Percentiles rank a stretch among this genome's conserved stretches.
Evolutionary conservation across 2,888 invertebrate species (phyloP).

Genomic region (Sinhomidia bicolor): DNA sequence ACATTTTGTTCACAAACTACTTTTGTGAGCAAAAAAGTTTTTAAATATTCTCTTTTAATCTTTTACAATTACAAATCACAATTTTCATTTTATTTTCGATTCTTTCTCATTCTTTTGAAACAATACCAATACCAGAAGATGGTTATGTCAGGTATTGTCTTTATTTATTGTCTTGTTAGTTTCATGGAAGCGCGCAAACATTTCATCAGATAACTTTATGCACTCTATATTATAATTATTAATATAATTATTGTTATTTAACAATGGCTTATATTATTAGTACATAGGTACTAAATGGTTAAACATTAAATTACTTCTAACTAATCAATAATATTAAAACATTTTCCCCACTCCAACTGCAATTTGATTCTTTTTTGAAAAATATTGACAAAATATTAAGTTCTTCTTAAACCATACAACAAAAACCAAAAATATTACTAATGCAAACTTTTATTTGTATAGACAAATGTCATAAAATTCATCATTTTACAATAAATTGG

Average conservation of each 20-base stretch:
- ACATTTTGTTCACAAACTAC: too few species aligned
- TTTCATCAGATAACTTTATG: conserved; percentile 48
- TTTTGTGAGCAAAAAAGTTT: too few species aligned
- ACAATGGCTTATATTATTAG: conserved; percentile 15
- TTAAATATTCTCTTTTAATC: too few species aligned
- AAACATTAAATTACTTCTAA: background rate
- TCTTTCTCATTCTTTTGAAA: conserved; percentile 52
- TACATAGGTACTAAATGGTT: background rate
- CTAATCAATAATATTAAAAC: background rate
- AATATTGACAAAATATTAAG: conserved; percentile 3
- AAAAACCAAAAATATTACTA: background rate
- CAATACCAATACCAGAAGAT: conserved; percentile 73
- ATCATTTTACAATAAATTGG: background rate
- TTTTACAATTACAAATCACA: conserved; percentile 15
- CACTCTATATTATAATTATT: conserved; percentile 38
- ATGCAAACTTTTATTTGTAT: background rate
- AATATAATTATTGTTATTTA: background rate
- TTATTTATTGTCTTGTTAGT: conserved; percentile 79
- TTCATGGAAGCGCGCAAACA: conserved; percentile 79
- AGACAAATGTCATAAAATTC: background rate
- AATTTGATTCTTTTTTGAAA: background rate
- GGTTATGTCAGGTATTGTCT: conserved; percentile 76
- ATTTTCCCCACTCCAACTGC: background rate
- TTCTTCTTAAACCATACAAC: background rate
- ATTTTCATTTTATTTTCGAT: conserved; percentile 55